Evolutionary conservation across 2,888 invertebrate species (phyloP), one percentile per base, ranked within the genome.

Genomic region (Spisula solida): DNA sequence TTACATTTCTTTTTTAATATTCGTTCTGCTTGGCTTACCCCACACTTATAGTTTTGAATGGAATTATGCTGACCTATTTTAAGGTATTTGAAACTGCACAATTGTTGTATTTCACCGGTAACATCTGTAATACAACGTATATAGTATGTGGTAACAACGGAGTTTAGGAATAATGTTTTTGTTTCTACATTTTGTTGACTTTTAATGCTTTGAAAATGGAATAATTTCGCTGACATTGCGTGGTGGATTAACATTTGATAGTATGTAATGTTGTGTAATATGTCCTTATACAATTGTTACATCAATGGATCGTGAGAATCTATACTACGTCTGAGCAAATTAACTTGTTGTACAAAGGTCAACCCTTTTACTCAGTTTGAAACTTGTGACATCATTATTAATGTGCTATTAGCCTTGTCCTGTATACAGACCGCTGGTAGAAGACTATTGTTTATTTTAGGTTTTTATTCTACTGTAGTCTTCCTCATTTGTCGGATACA

Each of bases 261-360:
- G 75, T 75, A 75, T 75, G 75, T 75, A 75, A 75, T 75, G 75
- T 75, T 75, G 34, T 31, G 34, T 34, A 75, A 70, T 60, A 75
- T 34, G 29, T 75, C 31, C 31, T 5, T 34, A 34, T 75, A 25
- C 60, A 66, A 25, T 66, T n/a, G 41, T 41, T 5, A 14, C 51
- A 51, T n/a, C n/a, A n/a, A n/a, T 51, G 51, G 4, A 51, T 14
- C 51, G 51, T 51, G 51, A 51, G 51, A 51, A 51, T 51, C 2
- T 8, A 51, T 51, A 51, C 14, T 12, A 12, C 51, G 51, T 51
- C 51, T 12, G 51, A 51, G 12, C 51, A 51, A 8, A 8, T 47
- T 12, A 12, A 47, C 47, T 47, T 47, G 14, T 51, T 51, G 6
- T 14, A 16, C 6, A 51, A 51, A 51, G 51, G 51, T 51, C 51